Base-by-base conservation (phyloP, 2,888 invertebrate species). In the Scaptomyza parva region DNA sequence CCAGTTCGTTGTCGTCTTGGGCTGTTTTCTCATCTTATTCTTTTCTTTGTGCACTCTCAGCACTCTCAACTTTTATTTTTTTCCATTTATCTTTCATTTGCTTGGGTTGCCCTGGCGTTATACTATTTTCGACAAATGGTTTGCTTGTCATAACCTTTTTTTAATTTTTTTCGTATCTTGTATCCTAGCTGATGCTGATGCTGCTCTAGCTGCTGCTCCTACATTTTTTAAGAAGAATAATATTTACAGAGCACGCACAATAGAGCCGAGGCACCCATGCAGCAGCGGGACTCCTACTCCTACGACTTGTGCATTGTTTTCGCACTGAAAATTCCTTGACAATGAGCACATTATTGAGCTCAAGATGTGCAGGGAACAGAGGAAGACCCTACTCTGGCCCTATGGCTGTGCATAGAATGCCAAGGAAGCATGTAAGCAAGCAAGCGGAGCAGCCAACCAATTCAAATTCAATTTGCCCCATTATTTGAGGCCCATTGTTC, bases 401-500 rank as follows among this genome's bases (percentile, higher is more conserved):
- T 35, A 35, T 35, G 14, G 35, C 52, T 55, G 58, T 67, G 71
- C 63, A 72, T 63, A 54, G 72, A 72, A 72, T 68, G 45, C 44
- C 62, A 71, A 72, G 59, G 58, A 54, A 59, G 37, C 48, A 26
- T 55, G 37, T 39, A 26, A 59, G 57, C 59, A 60, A 63, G 52
- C 65, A 52, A 45, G 37, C 51, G 48, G 48, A 55, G 54, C 70
- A 80, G 69, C 65, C 77, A 82, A 84, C 81, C 90, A 90, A 89
- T 89, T 90, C 89, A 89, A 89, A 89, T 89, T 90, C 90, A 89
- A 89, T 90, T 89, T 90, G 85, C 82, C 69, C 88, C 80, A 88
- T 90, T 89, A 89, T 90, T 75, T 71, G 78, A 82, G 87, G 78
- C 86, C 64, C 88, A 89, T 89, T 89, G 89, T 89, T 78, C 72